phyloP scores from a whole-genome alignment of 2,113 vertebrate genomes.

The Regulus satrapa region DNA sequence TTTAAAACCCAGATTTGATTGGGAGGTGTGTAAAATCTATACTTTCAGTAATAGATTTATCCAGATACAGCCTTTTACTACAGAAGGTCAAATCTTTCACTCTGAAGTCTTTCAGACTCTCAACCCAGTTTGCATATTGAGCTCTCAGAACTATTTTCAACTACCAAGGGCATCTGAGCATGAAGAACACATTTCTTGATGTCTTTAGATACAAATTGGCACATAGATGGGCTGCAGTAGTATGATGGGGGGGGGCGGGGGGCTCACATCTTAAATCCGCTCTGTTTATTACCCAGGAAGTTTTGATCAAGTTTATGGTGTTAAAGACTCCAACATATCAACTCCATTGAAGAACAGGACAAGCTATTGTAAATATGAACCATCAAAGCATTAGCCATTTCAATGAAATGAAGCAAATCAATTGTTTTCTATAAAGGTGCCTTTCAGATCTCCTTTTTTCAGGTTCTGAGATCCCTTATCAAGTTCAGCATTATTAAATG shows the following conservation, averaged over 20 bases:
- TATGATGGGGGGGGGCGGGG: neutral
- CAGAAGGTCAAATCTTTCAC: constrained; percentile 70
- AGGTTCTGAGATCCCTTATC: constrained; percentile 55
- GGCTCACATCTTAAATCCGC: constrained; percentile 59
- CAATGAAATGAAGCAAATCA: constrained; percentile 83
- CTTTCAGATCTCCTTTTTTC: constrained; percentile 78
- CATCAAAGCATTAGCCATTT: constrained; percentile 83
- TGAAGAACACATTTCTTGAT: constrained; percentile 75
- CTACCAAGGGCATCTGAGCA: constrained; percentile 66
- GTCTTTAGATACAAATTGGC: constrained; percentile 78
- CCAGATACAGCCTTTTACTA: neutral
- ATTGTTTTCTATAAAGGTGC: constrained; percentile 78
- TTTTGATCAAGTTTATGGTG: constrained; percentile 80
- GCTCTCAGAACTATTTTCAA: constrained; percentile 73
- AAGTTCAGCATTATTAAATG: constrained; percentile 65
- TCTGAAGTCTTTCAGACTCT: constrained; percentile 67
- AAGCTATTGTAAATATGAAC: constrained; percentile 80
- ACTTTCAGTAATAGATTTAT: neutral
- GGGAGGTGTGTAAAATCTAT: neutral
- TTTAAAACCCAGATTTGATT: neutral
- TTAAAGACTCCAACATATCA: constrained; percentile 77
- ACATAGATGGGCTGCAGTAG: constrained; percentile 65
- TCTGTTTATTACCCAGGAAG: constrained; percentile 77
- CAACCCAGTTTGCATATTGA: constrained; percentile 72
- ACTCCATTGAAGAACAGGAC: constrained; percentile 72